Evolutionary conservation across 2,113 vertebrate species (phyloP).

Genomic region (Malurus cyaneus): DNA sequence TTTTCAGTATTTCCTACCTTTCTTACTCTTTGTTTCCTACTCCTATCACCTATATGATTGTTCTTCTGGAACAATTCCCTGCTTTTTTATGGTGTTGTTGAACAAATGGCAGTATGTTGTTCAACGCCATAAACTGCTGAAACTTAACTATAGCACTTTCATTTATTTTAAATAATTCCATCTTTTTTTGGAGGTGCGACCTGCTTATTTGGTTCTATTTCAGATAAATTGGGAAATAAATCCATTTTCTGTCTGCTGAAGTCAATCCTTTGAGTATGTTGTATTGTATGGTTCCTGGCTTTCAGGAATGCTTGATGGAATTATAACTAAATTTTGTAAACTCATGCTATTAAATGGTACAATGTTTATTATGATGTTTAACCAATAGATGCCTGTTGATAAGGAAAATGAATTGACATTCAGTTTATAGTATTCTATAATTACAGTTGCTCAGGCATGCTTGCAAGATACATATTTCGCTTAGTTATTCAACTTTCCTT

Average conservation of each 20-base stretch:
- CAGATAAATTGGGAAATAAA: not conserved
- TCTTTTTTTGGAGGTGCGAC: not conserved
- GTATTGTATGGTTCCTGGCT: not conserved
- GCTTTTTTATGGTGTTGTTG: too few relatives aligned
- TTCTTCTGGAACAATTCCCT: not conserved
- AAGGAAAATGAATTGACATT: not conserved
- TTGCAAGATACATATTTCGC: not conserved
- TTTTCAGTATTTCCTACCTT: not conserved
- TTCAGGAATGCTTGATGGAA: not conserved
- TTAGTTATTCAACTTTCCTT: not conserved
- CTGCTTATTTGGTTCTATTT: not conserved
- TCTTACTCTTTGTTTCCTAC: not conserved
- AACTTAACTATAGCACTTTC: not conserved
- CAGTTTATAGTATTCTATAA: not conserved
- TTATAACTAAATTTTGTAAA: not conserved
- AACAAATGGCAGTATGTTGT: not conserved
- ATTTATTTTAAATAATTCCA: not conserved
- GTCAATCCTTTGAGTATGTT: not conserved
- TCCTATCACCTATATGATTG: not conserved
- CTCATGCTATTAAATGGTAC: not conserved
- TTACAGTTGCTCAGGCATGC: not conserved
- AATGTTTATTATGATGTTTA: not conserved
- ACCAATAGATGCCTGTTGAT: not conserved
- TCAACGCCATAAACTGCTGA: not conserved
- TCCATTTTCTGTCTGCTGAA: not conserved